Conservation (phyloP, 1,140 invertebrate species). For the Neodiprion virginianus region DNA sequence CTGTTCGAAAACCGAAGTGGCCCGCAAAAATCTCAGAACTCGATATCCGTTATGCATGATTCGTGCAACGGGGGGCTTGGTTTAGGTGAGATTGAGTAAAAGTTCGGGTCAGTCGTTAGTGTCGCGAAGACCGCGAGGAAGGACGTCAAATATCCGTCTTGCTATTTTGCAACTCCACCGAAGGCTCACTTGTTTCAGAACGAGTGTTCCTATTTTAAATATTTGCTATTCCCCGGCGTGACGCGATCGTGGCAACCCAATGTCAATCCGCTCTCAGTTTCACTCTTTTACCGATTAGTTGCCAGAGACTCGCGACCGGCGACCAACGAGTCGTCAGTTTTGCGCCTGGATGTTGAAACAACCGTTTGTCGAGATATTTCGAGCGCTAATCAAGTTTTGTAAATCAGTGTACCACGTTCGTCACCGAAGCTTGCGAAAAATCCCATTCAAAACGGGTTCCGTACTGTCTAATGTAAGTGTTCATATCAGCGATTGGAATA, state of each 20-base stretch:
- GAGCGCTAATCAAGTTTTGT: no score
- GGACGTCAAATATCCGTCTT: neutral
- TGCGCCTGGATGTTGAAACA: neutral
- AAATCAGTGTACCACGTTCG: no score
- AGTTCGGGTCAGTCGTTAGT: neutral
- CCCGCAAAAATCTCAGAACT: neutral
- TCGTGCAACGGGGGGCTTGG: no score
- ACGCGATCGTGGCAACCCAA: neutral
- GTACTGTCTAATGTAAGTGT: neutral
- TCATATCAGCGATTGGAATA: neutral
- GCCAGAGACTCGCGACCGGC: neutral
- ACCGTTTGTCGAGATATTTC: no score
- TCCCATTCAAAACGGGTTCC: neutral
- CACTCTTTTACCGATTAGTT: slow-evolving; percentile 3
- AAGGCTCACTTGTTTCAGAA: neutral
- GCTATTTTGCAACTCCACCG: neutral
- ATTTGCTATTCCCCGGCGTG: slow-evolving; percentile 4
- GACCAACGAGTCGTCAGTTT: neutral
- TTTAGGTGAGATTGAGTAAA: neutral
- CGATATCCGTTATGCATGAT: neutral
- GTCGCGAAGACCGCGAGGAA: neutral
- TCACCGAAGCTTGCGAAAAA: neutral
- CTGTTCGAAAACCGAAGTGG: neutral
- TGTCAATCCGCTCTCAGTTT: neutral
- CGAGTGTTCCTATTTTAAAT: slow-evolving; percentile 1